These are phyloP conservation scores for Anoplophora glabripennis DNA, from an alignment of 1,140 invertebrate genomes.

Conservation along the genomic window DNA sequence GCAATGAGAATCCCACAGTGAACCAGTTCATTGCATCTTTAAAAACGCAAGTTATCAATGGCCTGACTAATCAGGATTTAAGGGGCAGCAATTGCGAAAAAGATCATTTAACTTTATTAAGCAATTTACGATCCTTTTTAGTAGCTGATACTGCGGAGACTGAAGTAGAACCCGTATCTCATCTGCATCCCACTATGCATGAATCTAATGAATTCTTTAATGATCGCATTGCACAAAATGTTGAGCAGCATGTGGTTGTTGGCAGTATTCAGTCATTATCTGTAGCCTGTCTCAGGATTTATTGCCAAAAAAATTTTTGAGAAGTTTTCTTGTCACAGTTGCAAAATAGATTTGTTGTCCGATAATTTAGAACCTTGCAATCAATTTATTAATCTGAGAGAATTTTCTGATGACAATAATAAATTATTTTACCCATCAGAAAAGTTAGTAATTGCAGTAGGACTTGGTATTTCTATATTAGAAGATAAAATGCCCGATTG, in stretches of 20 bases:
- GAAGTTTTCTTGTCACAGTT: not conserved
- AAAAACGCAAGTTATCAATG: constrained; percentile 27
- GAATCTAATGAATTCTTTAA: not conserved
- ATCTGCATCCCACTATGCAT: not conserved
- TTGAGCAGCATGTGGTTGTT: constrained; percentile 4
- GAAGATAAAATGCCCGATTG: not conserved
- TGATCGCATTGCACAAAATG: not conserved
- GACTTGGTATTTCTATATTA: constrained; percentile 10
- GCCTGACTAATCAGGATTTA: constrained; percentile 5
- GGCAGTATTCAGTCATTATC: constrained; percentile 12
- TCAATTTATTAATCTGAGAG: constrained; percentile 16
- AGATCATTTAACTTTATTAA: constrained; percentile 11
- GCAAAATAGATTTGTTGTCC: not conserved
- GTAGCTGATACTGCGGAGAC: not conserved
- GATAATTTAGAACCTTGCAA: constrained; percentile 4
- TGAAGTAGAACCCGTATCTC: not conserved
- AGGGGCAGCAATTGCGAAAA: constrained; percentile 16
- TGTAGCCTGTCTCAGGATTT: constrained; percentile 16
- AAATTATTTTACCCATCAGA: constrained; percentile 20
- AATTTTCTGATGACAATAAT: constrained; percentile 7
- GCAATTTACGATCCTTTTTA: constrained; percentile 22
- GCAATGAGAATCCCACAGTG: constrained; percentile 22
- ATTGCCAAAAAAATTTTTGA: not conserved
- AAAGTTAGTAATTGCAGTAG: constrained; percentile 12
- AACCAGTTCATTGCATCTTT: constrained; percentile 22